These are phyloP conservation scores for Spodoptera littoralis DNA, from an alignment of 2,888 invertebrate species.

Conservation along the genomic window DNA sequence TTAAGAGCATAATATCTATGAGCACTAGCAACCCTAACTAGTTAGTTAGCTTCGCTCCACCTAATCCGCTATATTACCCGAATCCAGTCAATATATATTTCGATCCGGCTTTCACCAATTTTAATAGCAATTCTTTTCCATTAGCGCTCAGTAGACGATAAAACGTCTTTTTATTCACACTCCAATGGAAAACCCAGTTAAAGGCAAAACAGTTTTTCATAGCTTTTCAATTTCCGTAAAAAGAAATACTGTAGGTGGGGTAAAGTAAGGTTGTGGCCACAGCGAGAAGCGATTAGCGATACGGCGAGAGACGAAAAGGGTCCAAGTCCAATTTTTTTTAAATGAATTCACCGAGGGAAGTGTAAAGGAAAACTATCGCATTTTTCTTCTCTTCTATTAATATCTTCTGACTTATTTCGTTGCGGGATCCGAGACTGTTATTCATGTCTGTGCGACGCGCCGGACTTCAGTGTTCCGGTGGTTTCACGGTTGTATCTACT, in stretches of 20 bases:
- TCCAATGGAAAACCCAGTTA: slow-evolving; percentile 14
- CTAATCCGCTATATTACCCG: slow-evolving; percentile 4
- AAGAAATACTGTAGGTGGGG: slow-evolving; percentile 2
- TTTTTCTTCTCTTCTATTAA: too few species aligned
- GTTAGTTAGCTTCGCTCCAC: neutral
- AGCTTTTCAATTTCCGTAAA: slow-evolving; percentile 49
- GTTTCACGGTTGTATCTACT: too few species aligned
- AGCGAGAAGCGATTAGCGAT: slow-evolving; percentile 11
- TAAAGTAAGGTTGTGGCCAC: neutral
- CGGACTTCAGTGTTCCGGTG: too few species aligned
- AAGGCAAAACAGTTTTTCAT: slow-evolving; percentile 31
- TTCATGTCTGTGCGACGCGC: too few species aligned
- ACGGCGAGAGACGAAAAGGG: too few species aligned
- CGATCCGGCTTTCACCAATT: slow-evolving; percentile 15
- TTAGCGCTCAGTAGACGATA: slow-evolving; percentile 24
- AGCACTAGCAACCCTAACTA: too few species aligned
- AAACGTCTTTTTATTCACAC: slow-evolving; percentile 18
- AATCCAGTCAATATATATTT: slow-evolving; percentile 10
- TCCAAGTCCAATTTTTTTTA: too few species aligned
- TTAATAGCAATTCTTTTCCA: slow-evolving; percentile 25
- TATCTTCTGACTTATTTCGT: too few species aligned
- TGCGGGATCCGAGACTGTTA: too few species aligned
- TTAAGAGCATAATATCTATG: too few species aligned
- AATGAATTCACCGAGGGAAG: too few species aligned
- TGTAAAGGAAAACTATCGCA: too few species aligned